Conservation (phyloP, 2,888 invertebrate genomes). For the Synanthedon tipuliformis region DNA sequence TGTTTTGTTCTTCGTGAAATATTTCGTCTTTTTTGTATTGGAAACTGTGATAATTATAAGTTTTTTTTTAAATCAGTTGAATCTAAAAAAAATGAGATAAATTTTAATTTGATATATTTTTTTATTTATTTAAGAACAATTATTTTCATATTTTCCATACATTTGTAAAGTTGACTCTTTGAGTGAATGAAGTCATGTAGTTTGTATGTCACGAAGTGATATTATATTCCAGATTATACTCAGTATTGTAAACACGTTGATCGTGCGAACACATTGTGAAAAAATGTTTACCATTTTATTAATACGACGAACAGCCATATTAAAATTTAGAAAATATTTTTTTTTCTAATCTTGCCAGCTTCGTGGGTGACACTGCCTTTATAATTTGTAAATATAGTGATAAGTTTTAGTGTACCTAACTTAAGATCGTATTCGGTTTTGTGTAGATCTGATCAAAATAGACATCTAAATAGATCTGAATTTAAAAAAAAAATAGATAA, state of each 20-base stretch:
- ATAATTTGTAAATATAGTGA: constrained; percentile 56
- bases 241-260: constrained; percentile 14
- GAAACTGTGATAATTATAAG: constrained; percentile 69
- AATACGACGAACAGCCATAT: constrained; percentile 54
- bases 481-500: neutral
- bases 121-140: constrained; percentile 12
- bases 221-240: constrained; percentile 17
- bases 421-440: neutral
- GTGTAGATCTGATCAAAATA: neutral
- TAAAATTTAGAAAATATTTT: constrained; percentile 59
- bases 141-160: constrained; percentile 46
- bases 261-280: constrained; percentile 13
- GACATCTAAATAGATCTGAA: neutral
- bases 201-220: constrained; percentile 13
- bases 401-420: constrained; percentile 10
- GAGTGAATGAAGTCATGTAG: constrained; percentile 8
- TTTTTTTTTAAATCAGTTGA: constrained; percentile 62
- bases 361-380: constrained; percentile 63
- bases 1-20: constrained; percentile 22
- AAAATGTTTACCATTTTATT: constrained; percentile 35
- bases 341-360: constrained; percentile 67
- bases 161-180: constrained; percentile 22
- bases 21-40: constrained; percentile 49
- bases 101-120: constrained; percentile 9
- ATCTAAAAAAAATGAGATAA: constrained; percentile 30